Conservation (phyloP, 2,797 vertebrate species). For the Lithobates sylvaticus region DNA sequence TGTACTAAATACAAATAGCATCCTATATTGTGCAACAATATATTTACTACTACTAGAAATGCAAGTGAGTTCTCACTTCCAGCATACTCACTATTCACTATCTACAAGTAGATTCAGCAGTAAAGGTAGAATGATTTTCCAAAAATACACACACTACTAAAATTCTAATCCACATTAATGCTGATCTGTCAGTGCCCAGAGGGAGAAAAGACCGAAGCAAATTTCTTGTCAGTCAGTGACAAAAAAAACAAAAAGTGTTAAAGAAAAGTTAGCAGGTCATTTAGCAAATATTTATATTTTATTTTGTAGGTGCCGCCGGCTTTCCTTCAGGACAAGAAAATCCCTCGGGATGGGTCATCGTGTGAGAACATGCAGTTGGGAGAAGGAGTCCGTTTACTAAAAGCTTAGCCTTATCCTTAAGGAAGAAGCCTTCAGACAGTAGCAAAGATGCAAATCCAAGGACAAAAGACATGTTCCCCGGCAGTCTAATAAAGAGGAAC, state of each 20-base stretch:
- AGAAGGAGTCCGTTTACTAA: not conserved
- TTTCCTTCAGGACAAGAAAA: slow-evolving; percentile 34
- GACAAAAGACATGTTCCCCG: not conserved
- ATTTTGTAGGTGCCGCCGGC: slow-evolving; percentile 36
- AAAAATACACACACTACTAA: slow-evolving; percentile 29
- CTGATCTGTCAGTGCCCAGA: slow-evolving; percentile 40
- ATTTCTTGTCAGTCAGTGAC: slow-evolving; percentile 47
- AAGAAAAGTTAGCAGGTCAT: slow-evolving; percentile 35
- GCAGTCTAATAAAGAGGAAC: not conserved
- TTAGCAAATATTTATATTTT: slow-evolving; percentile 50
- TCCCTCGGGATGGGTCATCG: slow-evolving; percentile 42
- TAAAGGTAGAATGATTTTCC: slow-evolving; percentile 18
- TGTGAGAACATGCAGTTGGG: slow-evolving; percentile 3
- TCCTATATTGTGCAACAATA: too few species aligned
- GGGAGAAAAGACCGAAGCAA: slow-evolving; percentile 43
- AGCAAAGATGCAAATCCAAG: not conserved
- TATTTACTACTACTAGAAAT: too few species aligned
- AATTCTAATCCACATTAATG: slow-evolving; percentile 39
- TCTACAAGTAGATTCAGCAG: slow-evolving; percentile 24
- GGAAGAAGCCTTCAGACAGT: slow-evolving; percentile 7
- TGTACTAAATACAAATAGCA: too few species aligned
- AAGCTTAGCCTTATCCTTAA: slow-evolving; percentile 13
- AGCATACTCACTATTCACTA: not conserved
- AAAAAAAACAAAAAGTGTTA: slow-evolving; percentile 35
- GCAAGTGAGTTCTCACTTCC: not conserved